These are phyloP conservation scores for Xiphorhynchus elegans DNA, from an alignment of 2,113 vertebrate species.

Conservation along the genomic window DNA sequence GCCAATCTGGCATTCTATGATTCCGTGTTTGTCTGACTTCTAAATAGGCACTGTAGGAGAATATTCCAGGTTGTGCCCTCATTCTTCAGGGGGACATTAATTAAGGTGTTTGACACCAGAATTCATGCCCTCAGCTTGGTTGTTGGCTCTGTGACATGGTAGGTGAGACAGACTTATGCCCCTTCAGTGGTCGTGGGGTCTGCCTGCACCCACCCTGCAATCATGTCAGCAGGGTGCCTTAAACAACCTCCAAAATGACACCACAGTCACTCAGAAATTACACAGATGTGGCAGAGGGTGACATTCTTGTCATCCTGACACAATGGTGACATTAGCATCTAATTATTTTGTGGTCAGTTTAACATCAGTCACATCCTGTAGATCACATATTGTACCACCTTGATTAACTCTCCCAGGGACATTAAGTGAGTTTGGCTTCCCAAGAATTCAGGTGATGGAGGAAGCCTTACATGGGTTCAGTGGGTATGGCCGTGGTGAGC, in stretches of 20 bases:
- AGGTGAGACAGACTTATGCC: background rate
- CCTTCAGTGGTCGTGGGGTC: accelerated
- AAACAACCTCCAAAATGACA: conserved; percentile 20
- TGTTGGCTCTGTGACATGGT: background rate
- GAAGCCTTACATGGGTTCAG: accelerated
- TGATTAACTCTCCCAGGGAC: background rate
- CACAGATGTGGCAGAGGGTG: conserved; percentile 1
- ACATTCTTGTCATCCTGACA: conserved; percentile 53
- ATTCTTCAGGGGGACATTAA: background rate
- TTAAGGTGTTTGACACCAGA: background rate
- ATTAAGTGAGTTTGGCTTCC: background rate
- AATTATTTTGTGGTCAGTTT: conserved; percentile 45
- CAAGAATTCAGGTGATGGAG: background rate
- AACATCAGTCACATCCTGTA: conserved; percentile 46
- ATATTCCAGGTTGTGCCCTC: background rate
- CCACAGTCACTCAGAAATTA: conserved; percentile 26
- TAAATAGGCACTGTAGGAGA: background rate
- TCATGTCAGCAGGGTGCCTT: background rate
- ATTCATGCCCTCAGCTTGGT: background rate
- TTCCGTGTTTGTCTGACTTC: background rate
- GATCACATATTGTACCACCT: background rate
- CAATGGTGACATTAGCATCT: conserved; percentile 61
- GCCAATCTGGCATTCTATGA: background rate
- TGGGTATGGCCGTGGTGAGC: accelerated
- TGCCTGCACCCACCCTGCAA: background rate